Evolutionary conservation across 2,113 vertebrate species (phyloP).

Genomic region (Reinhardtius hippoglossoides): DNA sequence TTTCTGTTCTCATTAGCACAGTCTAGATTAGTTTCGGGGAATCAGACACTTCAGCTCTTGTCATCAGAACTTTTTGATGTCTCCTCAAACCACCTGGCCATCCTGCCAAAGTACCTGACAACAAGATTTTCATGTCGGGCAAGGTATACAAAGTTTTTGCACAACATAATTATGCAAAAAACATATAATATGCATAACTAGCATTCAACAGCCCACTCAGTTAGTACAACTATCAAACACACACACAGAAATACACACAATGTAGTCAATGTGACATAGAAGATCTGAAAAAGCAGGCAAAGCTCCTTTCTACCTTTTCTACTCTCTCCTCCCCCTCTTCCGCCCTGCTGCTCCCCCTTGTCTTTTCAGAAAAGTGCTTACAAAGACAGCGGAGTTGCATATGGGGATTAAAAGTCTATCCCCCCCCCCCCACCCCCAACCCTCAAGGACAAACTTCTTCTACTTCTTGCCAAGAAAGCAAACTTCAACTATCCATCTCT

Average conservation of each 20-base stretch:
- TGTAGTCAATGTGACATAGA: conserved; percentile 21
- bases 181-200: not conserved
- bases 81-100: no score
- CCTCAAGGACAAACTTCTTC: conserved; percentile 73
- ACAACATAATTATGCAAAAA: not conserved
- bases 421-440: conserved; percentile 1
- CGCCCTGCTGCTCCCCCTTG: conserved; percentile 35
- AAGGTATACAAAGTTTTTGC: not conserved
- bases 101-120: no score
- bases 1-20: no score
- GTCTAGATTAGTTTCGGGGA: no score
- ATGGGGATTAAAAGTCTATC: conserved; percentile 68
- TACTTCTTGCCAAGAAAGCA: conserved; percentile 60
- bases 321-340: conserved; percentile 7
- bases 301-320: conserved; percentile 8
- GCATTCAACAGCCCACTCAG: not conserved
- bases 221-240: not conserved
- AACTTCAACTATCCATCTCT: conserved; percentile 55
- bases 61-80: no score
- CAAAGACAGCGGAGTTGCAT: conserved; percentile 70
- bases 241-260: not conserved
- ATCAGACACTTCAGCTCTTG: no score
- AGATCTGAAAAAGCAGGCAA: not conserved
- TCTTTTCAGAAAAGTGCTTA: conserved; percentile 70
- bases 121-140: no score